These are phyloP conservation scores for Trachurus trachurus DNA, from an alignment of 2,797 vertebrate genomes.

Conservation along the genomic window DNA sequence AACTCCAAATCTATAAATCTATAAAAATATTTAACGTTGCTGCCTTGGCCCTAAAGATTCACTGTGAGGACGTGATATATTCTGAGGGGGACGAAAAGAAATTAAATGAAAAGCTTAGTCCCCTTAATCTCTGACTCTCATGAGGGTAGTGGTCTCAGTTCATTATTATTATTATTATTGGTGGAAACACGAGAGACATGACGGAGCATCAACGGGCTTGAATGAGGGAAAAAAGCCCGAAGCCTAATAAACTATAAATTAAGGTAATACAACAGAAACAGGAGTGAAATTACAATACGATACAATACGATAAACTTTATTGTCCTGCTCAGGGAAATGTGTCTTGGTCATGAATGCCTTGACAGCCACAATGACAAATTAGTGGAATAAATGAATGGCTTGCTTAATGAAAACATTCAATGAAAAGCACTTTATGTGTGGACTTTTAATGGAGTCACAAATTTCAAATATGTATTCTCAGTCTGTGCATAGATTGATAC, in stretches of 20 bases:
- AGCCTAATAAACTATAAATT: not conserved
- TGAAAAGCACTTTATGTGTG: conserved; percentile 14
- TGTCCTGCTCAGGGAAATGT: too few relatives aligned
- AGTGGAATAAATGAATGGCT: not conserved
- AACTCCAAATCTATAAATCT: conserved; percentile 3
- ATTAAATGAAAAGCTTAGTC: conserved; percentile 11
- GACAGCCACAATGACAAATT: too few relatives aligned
- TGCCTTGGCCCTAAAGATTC: not conserved
- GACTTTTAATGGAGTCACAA: conserved; percentile 2
- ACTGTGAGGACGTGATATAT: conserved; percentile 20
- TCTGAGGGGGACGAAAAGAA: conserved; percentile 17
- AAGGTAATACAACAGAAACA: conserved; percentile 5
- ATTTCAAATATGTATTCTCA: conserved; percentile 35
- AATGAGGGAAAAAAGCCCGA: not conserved
- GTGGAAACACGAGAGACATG: conserved; percentile 8
- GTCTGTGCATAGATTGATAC: conserved; percentile 5
- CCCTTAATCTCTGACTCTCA: conserved; percentile 11
- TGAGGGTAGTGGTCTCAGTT: not conserved
- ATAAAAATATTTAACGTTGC: too few relatives aligned
- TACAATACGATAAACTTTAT: too few relatives aligned
- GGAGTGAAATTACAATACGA: conserved; percentile 1
- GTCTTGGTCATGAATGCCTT: too few relatives aligned
- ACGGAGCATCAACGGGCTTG: not conserved
- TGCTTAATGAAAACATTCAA: not conserved
- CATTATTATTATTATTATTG: not conserved